Conservation (phyloP, 2,113 vertebrate species). For the Carollia perspicillata region DNA sequence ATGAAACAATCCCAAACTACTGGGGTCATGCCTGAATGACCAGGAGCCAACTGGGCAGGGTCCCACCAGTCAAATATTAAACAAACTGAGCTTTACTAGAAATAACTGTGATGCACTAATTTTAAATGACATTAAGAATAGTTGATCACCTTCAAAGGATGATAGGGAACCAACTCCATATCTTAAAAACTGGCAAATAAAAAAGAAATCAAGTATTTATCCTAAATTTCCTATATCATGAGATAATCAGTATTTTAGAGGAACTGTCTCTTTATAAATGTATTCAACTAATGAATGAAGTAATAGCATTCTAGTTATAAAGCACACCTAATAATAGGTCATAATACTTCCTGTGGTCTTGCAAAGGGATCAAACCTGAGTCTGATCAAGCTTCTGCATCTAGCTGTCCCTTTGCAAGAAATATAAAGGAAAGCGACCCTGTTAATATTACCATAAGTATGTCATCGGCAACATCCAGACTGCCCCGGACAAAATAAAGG, state of each 20-base stretch:
- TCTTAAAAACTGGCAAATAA: background rate
- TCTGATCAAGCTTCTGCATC: background rate
- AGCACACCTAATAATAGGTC: background rate
- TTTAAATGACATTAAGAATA: background rate
- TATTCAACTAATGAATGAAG: slow-evolving; percentile 18
- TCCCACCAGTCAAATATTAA: background rate
- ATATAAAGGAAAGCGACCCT: background rate
- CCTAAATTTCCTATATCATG: background rate
- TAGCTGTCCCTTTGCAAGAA: background rate
- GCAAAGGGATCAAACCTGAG: background rate
- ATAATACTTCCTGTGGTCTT: background rate
- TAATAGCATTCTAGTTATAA: background rate
- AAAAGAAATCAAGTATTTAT: background rate
- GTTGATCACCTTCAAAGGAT: background rate
- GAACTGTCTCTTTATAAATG: background rate
- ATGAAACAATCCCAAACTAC: background rate
- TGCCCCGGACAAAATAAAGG: background rate
- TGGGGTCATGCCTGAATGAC: background rate
- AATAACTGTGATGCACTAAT: background rate
- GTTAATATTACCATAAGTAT: background rate
- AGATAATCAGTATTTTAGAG: background rate
- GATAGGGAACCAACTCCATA: background rate
- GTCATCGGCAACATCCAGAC: background rate
- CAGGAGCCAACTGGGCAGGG: background rate
- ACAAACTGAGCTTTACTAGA: background rate